phyloP scores from a whole-genome alignment of 35 echinoderm and acorn worm genomes.

The Apostichopus californicus region DNA sequence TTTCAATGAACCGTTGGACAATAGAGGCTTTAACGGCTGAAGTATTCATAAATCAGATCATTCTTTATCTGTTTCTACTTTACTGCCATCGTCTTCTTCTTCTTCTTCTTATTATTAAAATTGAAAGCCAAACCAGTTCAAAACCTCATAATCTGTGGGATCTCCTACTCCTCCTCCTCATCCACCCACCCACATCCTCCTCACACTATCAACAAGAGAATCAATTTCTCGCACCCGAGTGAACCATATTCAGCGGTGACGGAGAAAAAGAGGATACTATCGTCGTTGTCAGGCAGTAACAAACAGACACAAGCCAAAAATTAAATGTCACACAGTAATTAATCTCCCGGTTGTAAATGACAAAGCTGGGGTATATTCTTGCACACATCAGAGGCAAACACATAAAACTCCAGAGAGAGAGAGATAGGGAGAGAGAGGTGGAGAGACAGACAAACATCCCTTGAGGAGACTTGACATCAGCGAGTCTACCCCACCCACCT shows the following conservation, averaged over 20 bases:
- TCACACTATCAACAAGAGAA: not conserved
- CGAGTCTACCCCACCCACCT: too few species aligned
- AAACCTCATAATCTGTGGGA: too few species aligned
- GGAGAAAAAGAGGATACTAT: not conserved
- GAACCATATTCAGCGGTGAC: not conserved
- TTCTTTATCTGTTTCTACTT: too few species aligned
- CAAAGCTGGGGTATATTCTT: not conserved
- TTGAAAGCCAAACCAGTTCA: too few species aligned
- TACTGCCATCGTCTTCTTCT: too few species aligned
- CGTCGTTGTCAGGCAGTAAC: not conserved
- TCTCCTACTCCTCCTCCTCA: not conserved
- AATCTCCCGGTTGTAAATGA: constrained; percentile 3
- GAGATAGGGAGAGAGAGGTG: too few species aligned
- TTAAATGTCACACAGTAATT: not conserved
- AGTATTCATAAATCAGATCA: too few species aligned
- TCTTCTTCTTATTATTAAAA: too few species aligned
- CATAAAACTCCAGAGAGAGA: not conserved
- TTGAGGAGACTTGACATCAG: too few species aligned
- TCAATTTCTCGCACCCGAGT: not conserved
- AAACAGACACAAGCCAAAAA: not conserved
- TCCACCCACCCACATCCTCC: not conserved
- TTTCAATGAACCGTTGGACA: too few species aligned
- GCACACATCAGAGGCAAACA: not conserved
- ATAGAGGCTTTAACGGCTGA: too few species aligned
- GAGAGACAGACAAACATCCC: too few species aligned